Evolutionary conservation across 2,797 vertebrate genomes (phyloP), one percentile per base, ranked within the genome.

Genomic region (Smutsia temminckii): DNA sequence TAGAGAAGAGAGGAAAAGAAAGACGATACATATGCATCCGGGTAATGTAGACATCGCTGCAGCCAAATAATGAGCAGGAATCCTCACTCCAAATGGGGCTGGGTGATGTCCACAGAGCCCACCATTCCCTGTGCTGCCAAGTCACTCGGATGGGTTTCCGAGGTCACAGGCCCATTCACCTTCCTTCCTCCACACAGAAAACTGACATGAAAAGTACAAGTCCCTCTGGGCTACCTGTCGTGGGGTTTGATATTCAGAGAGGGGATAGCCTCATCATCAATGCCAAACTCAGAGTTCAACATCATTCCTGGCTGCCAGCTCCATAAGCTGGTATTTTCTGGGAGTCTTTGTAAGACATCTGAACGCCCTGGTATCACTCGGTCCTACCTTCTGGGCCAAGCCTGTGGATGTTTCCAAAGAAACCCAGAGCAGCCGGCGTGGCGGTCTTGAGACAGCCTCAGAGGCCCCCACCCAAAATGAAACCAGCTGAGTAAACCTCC

Each of bases 401-500:
- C 32, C 66, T 80, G 18, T 75, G 66, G 32, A 80, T 57, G 37
- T 79, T 93, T 93, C 92, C 42, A 68, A 94, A 92, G 88, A 85
- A 89, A 78, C 51, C 61, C 69, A 61, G 79, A 91, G 68, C n/a
- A 55, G 77, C 72, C 0, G 1, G 90, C 40, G n/a, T 61, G 81
- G 81, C 23, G 13, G 57, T 72, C 85, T 66, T 68, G 88, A 77
- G 59, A 95, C 91, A 18, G 87, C 89, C 27, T 92, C 9, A 1
- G 53, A 53, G 77, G n/a, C 69, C 23, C 75, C 80, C 21, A 91
- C 91, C 80, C 94, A 92, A 66, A 69, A 53, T 51, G 80, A 93
- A 97, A 97, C 77, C 94, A 66, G 79, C 95, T 96, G 86, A 92
- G 66, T 64, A 89, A 97, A 97, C 59, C 66, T 80, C 49, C 74